Evolutionary conservation across 2,113 vertebrate species (phyloP).

Genomic region (Motacilla alba): DNA sequence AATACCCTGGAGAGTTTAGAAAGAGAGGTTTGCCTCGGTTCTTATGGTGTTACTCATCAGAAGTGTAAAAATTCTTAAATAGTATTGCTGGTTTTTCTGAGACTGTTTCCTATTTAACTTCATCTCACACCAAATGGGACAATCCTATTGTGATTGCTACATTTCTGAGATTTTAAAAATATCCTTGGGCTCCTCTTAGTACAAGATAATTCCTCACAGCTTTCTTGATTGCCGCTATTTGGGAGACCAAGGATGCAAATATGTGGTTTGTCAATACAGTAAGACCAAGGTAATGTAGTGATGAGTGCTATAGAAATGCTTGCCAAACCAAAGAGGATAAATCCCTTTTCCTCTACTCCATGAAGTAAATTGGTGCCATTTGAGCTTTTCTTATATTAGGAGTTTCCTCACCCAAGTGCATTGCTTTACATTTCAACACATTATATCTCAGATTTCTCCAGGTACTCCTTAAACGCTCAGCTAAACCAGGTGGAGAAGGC

Average conservation of each 20-base stretch:
- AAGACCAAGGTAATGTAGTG: neutral
- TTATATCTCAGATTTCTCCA: constrained; percentile 15
- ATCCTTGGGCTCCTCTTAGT: neutral
- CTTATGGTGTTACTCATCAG: neutral
- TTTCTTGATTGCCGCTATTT: neutral
- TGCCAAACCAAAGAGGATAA: neutral
- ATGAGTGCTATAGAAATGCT: constrained; percentile 5
- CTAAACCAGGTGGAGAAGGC: constrained; percentile 6
- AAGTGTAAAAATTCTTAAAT: neutral
- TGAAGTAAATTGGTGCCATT: neutral
- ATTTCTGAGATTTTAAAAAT: neutral
- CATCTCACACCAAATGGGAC: neutral
- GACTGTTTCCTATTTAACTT: neutral
- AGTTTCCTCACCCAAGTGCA: constrained; percentile 6
- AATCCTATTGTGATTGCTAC: neutral
- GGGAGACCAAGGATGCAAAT: neutral
- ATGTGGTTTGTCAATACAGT: neutral
- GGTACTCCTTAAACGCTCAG: constrained; percentile 2
- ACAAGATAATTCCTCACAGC: neutral
- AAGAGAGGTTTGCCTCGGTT: neutral
- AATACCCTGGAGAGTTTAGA: neutral
- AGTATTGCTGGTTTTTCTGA: neutral
- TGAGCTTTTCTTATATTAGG: constrained; percentile 14
- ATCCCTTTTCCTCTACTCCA: neutral
- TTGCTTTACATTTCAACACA: constrained; percentile 6